Evolutionary conservation across 2,113 vertebrate species (phyloP).

Genomic region (Halichoerus grypus): DNA sequence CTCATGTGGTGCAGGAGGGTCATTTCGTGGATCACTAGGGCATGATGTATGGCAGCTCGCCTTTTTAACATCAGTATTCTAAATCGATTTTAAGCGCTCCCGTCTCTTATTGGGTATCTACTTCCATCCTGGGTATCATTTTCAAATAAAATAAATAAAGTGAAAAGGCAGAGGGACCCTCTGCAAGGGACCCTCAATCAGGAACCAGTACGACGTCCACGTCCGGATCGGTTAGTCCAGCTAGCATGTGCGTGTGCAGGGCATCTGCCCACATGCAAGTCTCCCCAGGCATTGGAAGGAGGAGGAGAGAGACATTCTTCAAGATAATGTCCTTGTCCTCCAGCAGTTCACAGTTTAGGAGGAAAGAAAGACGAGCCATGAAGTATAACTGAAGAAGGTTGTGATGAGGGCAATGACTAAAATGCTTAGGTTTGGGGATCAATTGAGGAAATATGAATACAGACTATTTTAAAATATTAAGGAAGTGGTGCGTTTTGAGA

Average conservation of each 20-base stretch:
- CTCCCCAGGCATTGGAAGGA: neutral
- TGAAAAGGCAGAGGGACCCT: neutral
- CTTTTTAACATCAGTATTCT: neutral
- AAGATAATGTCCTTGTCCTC: neutral
- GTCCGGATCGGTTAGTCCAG: neutral
- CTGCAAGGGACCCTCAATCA: neutral
- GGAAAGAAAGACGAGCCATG: neutral
- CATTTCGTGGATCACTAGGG: neutral
- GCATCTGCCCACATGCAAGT: neutral
- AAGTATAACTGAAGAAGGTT: neutral
- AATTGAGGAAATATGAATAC: neutral
- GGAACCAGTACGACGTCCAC: neutral
- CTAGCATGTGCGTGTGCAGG: too few species aligned
- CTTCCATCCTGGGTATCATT: neutral
- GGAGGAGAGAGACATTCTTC: neutral
- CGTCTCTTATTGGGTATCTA: neutral
- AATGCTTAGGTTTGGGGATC: neutral
- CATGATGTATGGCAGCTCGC: neutral
- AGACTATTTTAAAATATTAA: conserved; percentile 8
- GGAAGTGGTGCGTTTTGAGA: neutral
- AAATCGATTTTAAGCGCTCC: neutral
- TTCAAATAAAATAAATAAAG: neutral
- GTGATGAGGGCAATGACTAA: neutral
- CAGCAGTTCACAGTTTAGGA: neutral
- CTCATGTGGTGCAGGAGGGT: neutral